Conservation (phyloP, 2,888 invertebrate genomes). For the Stictocephala bisonia region DNA sequence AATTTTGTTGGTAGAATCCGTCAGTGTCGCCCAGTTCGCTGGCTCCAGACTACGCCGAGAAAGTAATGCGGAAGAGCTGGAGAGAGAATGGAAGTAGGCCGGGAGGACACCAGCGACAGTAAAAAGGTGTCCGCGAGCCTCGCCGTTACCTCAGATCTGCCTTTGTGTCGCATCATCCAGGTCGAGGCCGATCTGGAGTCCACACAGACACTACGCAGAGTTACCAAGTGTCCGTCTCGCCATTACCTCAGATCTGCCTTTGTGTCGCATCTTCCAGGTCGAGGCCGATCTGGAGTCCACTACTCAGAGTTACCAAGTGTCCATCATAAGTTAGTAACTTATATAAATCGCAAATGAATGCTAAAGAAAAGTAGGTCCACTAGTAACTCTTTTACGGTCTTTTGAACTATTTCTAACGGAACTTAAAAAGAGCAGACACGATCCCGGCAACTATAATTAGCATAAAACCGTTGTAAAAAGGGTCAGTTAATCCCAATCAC, state of each 20-base stretch:
- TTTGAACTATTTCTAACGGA: too few relatives aligned
- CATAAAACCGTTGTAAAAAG: too few relatives aligned
- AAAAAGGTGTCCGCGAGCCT: background rate
- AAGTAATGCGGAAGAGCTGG: background rate
- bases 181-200: background rate
- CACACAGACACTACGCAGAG: background rate
- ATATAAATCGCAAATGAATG: too few relatives aligned
- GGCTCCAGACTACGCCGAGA: too few relatives aligned
- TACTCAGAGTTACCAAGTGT: background rate
- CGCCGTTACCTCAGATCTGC: background rate
- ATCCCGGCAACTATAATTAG: too few relatives aligned
- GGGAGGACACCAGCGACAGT: background rate
- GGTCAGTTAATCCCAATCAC: too few relatives aligned
- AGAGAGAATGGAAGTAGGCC: background rate
- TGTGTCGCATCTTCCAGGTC: background rate
- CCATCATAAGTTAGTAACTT: too few relatives aligned
- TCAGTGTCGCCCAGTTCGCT: too few relatives aligned
- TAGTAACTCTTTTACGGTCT: too few relatives aligned
- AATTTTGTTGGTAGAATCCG: too few relatives aligned
- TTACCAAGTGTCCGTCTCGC: background rate
- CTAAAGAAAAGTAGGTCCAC: too few relatives aligned
- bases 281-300: background rate
- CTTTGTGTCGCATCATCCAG: background rate
- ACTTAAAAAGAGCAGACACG: too few relatives aligned
- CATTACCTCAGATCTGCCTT: background rate